Evolutionary conservation across 2,113 vertebrate genomes (phyloP), one percentile per base, ranked within the genome.

Genomic region (Cyphomyrus discorhynchus): DNA sequence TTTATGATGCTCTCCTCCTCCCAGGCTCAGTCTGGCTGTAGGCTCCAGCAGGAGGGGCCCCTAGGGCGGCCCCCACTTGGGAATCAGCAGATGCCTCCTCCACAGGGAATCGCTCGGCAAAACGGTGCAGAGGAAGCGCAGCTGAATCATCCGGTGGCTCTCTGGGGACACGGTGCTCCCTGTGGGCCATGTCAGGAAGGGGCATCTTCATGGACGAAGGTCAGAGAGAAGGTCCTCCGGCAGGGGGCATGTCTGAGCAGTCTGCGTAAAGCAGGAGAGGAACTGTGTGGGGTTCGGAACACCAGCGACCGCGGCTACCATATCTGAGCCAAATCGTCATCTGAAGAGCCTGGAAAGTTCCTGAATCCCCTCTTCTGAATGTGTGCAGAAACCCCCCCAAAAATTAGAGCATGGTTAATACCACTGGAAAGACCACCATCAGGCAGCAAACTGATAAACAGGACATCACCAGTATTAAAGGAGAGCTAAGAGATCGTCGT

Each of bases 51-150:
- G 39, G 62, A 46, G 87, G 17, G 47, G 47, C 17, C 88, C 74
- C 74, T 17, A 8, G 15, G 19, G 66, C 3, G 70, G 47, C 24
- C 8, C 21, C n/a, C 19, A 19, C n/a, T 62, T 52, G 8, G 7
- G 46, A 42, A 42, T 19, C 3, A 27, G 45, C 89, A 86, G 89
- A 86, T 85, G 89, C 42, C 24, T 27, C 46, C 89, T 86, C 82
- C 82, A 49, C 31, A 4, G 89, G 80, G 53, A 82, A 46, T 31
- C 8, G 0, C 24, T 27, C 1, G 82, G 24, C 39, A 89, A 50
- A 85, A 49, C n/a, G 80, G 39, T 56, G 83, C 84, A 90, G 45
- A 70, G 56, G 53, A 17, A 47, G n/a, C 21, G 17, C 84, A 87
- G 89, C 53, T 74, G 58, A 90, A 50, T 42, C 19, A n/a, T 35